Evolutionary conservation across 2,888 invertebrate species (phyloP).

Genomic region (Ceratothoa steindachneri): DNA sequence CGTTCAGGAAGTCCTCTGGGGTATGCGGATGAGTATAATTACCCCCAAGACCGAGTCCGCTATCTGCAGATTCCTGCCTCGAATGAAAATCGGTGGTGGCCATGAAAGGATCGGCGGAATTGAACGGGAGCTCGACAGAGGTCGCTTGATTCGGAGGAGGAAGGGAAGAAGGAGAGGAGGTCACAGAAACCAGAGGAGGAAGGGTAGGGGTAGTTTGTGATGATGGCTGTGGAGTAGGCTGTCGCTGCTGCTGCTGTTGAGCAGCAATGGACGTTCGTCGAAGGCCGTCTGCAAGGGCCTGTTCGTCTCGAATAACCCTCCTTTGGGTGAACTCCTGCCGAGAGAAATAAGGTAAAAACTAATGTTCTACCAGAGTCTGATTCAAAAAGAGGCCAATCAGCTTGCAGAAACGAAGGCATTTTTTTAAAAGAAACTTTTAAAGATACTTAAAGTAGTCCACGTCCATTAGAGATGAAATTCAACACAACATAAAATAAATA

Average conservation of each 20-base stretch:
- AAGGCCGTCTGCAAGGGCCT: constrained; percentile 1
- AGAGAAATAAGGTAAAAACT: neutral
- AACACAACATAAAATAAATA: too few relatives aligned
- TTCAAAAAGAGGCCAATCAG: too few relatives aligned
- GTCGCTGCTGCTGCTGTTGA: constrained; percentile 24
- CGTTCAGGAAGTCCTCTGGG: constrained; percentile 78
- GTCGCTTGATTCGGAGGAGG: neutral
- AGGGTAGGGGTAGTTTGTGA: constrained; percentile 13
- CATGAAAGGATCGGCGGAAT: constrained; percentile 35
- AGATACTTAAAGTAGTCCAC: too few relatives aligned
- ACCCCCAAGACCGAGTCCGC: constrained; percentile 71
- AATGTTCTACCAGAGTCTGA: too few relatives aligned
- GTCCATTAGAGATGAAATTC: too few relatives aligned
- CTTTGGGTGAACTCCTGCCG: neutral
- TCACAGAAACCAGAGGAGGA: constrained; percentile 1
- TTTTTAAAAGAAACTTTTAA: too few relatives aligned
- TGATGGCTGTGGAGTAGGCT: constrained; percentile 16
- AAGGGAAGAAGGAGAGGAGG: neutral
- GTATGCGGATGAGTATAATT: constrained; percentile 85
- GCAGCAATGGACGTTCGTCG: constrained; percentile 16
- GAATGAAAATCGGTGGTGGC: constrained; percentile 72
- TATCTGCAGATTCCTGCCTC: constrained; percentile 90
- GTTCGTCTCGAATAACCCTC: neutral
- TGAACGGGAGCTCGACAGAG: constrained; percentile 6
- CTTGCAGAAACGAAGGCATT: too few relatives aligned